phyloP scores from a whole-genome alignment of 2,113 vertebrate genomes.

The Aphelocoma coerulescens region DNA sequence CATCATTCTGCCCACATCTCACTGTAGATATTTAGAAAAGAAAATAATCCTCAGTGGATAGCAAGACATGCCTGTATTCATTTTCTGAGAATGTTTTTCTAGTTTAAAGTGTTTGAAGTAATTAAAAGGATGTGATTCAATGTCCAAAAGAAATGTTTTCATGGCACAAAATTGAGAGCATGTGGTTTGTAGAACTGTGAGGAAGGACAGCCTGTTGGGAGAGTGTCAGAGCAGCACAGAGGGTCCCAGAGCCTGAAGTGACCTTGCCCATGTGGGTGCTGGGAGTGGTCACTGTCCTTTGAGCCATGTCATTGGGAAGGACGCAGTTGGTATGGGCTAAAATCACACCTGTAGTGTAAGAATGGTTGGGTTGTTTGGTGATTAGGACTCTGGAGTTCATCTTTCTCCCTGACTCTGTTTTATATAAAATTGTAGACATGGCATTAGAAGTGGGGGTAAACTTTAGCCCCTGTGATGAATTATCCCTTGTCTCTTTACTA shows the following conservation, averaged over 20 bases:
- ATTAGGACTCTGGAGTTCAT: background rate
- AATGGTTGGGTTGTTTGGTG: background rate
- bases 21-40: background rate
- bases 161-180: background rate
- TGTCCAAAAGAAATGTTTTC: background rate
- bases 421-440: background rate
- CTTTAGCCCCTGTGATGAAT: background rate
- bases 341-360: background rate
- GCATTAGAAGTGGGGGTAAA: background rate
- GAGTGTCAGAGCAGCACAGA: background rate
- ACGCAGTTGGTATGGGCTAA: rapidly evolving
- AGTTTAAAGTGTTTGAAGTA: background rate
- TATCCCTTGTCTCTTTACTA: background rate
- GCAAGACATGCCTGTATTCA: background rate
- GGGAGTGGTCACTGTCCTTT: background rate
- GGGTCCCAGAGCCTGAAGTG: background rate
- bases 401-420: background rate
- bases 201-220: background rate
- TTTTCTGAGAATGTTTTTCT: background rate
- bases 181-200: background rate
- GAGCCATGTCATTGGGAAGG: rapidly evolving
- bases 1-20: background rate
- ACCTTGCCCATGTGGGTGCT: background rate
- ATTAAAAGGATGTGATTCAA: background rate
- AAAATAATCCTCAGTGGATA: background rate